Evolutionary conservation across 2,888 invertebrate genomes (phyloP).

Genomic region (Coleophora flavipennella): DNA sequence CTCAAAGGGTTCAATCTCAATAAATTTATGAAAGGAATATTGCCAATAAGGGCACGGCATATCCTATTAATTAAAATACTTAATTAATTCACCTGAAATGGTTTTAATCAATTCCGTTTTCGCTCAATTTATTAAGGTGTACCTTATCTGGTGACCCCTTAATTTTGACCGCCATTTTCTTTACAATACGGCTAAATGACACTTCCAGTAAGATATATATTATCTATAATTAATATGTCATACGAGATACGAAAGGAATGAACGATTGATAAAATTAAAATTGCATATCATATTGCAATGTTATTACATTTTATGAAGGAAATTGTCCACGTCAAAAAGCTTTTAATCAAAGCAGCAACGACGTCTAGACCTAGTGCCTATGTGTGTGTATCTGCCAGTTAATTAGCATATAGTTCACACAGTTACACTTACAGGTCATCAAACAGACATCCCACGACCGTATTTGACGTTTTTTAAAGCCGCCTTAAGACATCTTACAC

Average conservation of each 20-base stretch:
- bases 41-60: slow-evolving; percentile 68
- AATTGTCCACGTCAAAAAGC: too few relatives aligned
- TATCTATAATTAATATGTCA: neutral
- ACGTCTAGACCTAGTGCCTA: neutral
- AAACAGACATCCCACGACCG: too few relatives aligned
- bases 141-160: slow-evolving; percentile 36
- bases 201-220: neutral
- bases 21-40: slow-evolving; percentile 73
- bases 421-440: too few relatives aligned
- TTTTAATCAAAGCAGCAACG: neutral
- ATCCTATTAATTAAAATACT: slow-evolving; percentile 73
- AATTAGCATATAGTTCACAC: too few relatives aligned
- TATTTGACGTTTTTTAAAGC: too few relatives aligned
- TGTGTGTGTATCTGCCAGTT: too few relatives aligned
- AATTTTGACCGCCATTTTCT: slow-evolving; percentile 24
- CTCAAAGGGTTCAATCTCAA: slow-evolving; percentile 66
- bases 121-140: slow-evolving; percentile 64
- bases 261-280: neutral
- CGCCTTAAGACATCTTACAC: too few relatives aligned
- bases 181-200: slow-evolving; percentile 1
- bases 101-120: slow-evolving; percentile 68
- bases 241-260: neutral
- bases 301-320: too few relatives aligned
- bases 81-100: slow-evolving; percentile 72
- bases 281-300: neutral